A percentile compares a stretch with the other conserved stretches of the same genome.
phyloP scores from a whole-genome alignment of 30 jellyfish, hydroid and myxozoan species.

The Chrysaora quinquecirrha region DNA sequence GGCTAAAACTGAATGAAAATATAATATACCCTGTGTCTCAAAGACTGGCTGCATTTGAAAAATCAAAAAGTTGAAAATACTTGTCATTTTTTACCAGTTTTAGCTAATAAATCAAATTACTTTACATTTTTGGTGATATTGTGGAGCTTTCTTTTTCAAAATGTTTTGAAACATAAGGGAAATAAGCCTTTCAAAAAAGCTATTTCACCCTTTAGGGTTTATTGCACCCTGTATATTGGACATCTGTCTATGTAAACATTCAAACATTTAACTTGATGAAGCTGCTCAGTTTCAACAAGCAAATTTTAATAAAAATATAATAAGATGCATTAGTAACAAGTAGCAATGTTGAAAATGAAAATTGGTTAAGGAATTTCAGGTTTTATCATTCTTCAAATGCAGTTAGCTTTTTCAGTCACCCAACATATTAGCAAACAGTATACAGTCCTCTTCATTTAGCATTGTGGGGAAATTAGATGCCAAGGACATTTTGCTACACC shows the following conservation, averaged over 20 bases:
- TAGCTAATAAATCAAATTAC: not conserved
- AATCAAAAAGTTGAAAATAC: not conserved
- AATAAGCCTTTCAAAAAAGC: not conserved
- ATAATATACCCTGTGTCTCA: slow-evolving; percentile 6
- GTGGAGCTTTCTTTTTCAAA: not conserved
- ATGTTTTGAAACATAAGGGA: not conserved
- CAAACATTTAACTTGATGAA: not conserved
- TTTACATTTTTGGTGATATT: not conserved
- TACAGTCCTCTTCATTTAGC: no score
- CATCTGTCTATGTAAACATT: not conserved
- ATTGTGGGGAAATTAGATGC: no score
- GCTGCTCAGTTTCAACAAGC: slow-evolving; percentile 1
- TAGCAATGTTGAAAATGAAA: not conserved
- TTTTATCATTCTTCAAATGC: slow-evolving; percentile 6
- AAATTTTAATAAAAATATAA: no score
- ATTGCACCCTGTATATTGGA: not conserved
- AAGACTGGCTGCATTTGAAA: not conserved
- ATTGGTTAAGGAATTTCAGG: not conserved
- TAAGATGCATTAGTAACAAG: not conserved
- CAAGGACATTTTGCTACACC: no score
- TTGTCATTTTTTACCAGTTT: not conserved
- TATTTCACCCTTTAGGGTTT: not conserved
- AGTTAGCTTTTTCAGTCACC: no score
- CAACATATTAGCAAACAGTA: no score
- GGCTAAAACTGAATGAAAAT: not conserved